Percentiles rank a stretch among this genome's conserved stretches.
Conservation (phyloP, 2,113 vertebrate species). For the Percopsis transmontana region DNA sequence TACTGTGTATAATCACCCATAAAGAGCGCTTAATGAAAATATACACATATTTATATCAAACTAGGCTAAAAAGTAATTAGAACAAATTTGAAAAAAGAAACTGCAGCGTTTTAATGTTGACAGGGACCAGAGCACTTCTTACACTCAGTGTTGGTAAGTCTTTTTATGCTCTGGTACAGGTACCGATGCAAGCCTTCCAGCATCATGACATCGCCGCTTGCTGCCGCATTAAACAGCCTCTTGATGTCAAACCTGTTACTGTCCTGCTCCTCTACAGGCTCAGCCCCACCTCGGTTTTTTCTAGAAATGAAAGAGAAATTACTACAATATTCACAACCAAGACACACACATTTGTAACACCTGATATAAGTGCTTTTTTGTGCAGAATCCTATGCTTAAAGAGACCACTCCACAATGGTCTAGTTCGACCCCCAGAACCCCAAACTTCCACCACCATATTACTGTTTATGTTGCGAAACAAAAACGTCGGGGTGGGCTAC, state of each 20-base stretch:
- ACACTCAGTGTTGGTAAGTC: conserved; percentile 87
- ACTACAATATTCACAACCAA: neutral
- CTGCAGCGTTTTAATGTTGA: neutral
- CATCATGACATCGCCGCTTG: conserved; percentile 78
- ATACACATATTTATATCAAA: too few relatives aligned
- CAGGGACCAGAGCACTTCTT: conserved; percentile 55
- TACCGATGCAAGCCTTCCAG: conserved; percentile 84
- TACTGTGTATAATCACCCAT: too few relatives aligned
- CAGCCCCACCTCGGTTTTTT: conserved; percentile 48
- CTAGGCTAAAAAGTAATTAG: too few relatives aligned
- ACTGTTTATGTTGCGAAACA: too few relatives aligned
- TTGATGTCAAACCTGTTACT: conserved; percentile 53
- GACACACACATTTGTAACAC: too few relatives aligned
- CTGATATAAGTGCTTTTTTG: too few relatives aligned
- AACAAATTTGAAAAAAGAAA: too few relatives aligned
- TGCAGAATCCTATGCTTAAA: neutral
- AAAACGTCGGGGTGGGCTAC: too few relatives aligned
- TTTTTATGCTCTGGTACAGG: conserved; percentile 81
- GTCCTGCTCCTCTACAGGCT: conserved; percentile 50
- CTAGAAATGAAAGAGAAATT: conserved; percentile 36
- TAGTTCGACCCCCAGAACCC: neutral
- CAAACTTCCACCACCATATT: too few relatives aligned
- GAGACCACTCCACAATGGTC: neutral
- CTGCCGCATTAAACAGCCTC: conserved; percentile 86
- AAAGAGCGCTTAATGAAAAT: too few relatives aligned